Evolutionary conservation across 2,797 vertebrate genomes (phyloP), one percentile per base, ranked within the genome.

Genomic region (Phoebastria nigripes): DNA sequence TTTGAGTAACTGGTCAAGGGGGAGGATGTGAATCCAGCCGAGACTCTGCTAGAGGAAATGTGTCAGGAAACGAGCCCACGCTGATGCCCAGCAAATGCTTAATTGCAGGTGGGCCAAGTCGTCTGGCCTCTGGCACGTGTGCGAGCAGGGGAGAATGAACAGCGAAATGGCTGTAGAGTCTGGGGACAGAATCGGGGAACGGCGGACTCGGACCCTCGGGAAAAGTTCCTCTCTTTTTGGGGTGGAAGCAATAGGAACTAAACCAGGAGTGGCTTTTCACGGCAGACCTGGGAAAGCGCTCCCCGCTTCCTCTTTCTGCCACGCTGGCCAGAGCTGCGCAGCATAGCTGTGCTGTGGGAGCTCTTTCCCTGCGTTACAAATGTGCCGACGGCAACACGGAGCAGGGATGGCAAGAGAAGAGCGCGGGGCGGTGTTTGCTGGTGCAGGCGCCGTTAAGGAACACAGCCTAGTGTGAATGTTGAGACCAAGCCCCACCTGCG

Each of bases 1-100:
- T 59, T 54, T 14, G 93, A 91, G 56, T 56, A 82, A 70, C 78
- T 71, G 93, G 83, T 91, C 82, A 76, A 79, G 87, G 89, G 87
- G 86, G 70, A 87, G 83, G 52, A 29, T 17, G 31, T 22, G 69
- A 29, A 46, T 77, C 81, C 82, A 74, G 59, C 93, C 29, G 94
- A 73, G 96, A 14, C 82, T 51, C 21, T n/a, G 69, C 93, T 72
- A 17, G 70, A 65, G 79, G 58, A 77, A 29, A 67, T 0, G 11
- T 58, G 37, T 49, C 69, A 22, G 82, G 85, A 63, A 65, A 65
- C 2, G 80, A 82, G 83, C 51, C 85, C 63, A 8, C 39, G 1
- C 47, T 4, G 42, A 0, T 44, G 82, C 85, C 79, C 80, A 39
- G 65, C 73, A 29, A 42, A 11, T 25, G 69, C 67, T 33, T 14